Evolutionary conservation across 2,888 invertebrate genomes (phyloP).

Genomic region (Tipula unca): DNA sequence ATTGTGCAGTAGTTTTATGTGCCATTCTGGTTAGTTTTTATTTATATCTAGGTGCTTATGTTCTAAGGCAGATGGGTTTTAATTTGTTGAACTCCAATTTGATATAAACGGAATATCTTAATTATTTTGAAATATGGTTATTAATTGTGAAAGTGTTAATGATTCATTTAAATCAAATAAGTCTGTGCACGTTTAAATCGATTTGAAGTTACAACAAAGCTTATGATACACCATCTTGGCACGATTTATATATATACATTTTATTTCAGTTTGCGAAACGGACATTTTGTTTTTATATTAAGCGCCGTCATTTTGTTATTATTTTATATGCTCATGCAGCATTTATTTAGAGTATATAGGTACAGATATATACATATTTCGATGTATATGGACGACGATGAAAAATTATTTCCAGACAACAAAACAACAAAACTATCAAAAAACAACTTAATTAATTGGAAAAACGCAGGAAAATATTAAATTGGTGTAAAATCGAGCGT

Average conservation of each 20-base stretch:
- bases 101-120: no score
- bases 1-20: no score
- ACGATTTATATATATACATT: not conserved
- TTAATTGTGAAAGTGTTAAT: no score
- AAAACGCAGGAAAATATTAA: not conserved
- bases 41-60: no score
- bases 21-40: no score
- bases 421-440: not conserved
- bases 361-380: no score
- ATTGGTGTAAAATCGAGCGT: not conserved
- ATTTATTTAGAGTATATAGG: not conserved
- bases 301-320: not conserved
- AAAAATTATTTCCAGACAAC: not conserved
- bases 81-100: no score
- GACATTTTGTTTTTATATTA: not conserved
- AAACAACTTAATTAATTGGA: not conserved
- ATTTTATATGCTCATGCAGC: not conserved
- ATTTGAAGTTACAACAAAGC: not conserved
- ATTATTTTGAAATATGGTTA: no score
- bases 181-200: not conserved
- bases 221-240: not conserved
- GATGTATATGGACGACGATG: not conserved
- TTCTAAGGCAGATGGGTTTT: no score
- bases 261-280: not conserved
- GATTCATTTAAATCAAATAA: no score